These are phyloP conservation scores for Tiliacea citrago DNA, from an alignment of 2,888 invertebrate species.

Conservation along the genomic window DNA sequence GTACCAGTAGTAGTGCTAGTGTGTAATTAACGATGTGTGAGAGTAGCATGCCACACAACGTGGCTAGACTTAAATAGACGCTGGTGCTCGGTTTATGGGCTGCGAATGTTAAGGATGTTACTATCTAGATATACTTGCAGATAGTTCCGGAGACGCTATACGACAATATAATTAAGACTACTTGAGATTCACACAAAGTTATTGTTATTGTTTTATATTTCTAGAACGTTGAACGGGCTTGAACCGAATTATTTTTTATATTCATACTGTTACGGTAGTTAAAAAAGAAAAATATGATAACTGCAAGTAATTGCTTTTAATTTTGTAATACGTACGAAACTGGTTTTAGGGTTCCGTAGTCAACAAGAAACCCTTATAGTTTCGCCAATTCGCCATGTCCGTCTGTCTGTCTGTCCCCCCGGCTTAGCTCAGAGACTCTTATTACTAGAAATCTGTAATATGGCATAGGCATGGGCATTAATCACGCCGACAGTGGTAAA, in stretches of 20 bases:
- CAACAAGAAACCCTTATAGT: too few relatives aligned
- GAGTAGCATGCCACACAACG: constrained; percentile 22
- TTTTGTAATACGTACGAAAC: neutral
- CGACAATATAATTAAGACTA: too few relatives aligned
- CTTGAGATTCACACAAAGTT: neutral
- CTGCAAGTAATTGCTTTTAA: constrained; percentile 6
- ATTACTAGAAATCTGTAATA: too few relatives aligned
- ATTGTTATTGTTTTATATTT: constrained; percentile 7
- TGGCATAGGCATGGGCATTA: too few relatives aligned
- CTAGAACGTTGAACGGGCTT: neutral
- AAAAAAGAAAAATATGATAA: constrained; percentile 12
- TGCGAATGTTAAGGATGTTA: neutral
- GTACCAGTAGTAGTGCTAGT: neutral
- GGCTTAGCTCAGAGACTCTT: too few relatives aligned
- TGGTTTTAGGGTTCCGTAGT: neutral
- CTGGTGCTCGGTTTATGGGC: neutral
- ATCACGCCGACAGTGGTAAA: too few relatives aligned
- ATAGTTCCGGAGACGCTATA: constrained; percentile 1
- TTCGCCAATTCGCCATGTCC: too few relatives aligned
- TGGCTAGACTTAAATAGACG: neutral
- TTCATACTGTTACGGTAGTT: neutral
- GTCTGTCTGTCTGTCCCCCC: too few relatives aligned
- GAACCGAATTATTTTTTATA: neutral
- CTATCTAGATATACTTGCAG: neutral
- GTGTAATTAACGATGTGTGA: constrained; percentile 41